A percentile compares a stretch with the other conserved stretches of the same genome.
phyloP scores from a whole-genome alignment of 2,113 vertebrate species.

The Fregata magnificens region DNA sequence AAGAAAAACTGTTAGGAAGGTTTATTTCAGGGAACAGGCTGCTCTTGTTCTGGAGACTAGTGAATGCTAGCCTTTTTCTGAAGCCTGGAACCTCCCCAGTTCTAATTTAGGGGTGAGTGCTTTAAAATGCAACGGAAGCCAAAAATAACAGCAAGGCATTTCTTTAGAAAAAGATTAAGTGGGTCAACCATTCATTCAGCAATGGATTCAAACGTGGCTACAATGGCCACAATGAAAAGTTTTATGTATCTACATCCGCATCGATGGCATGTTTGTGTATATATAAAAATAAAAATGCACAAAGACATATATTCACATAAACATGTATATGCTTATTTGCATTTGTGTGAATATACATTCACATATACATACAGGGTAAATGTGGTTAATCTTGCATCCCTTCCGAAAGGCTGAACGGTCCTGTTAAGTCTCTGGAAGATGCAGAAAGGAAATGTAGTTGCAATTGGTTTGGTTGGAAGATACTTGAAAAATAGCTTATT shows the following conservation, averaged over 20 bases:
- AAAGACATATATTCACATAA: background rate
- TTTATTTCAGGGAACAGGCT: background rate
- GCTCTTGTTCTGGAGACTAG: background rate
- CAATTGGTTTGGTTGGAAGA: background rate
- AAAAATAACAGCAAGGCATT: slow-evolving; percentile 3
- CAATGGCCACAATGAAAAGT: background rate
- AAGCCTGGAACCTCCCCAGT: background rate
- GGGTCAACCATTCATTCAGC: background rate
- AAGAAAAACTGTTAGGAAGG: background rate
- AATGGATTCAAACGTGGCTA: background rate
- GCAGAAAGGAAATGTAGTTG: background rate
- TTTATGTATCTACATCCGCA: background rate
- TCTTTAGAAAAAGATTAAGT: background rate
- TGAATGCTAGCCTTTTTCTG: background rate
- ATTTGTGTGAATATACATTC: background rate
- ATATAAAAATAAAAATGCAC: background rate
- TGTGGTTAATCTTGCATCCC: background rate
- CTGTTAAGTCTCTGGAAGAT: background rate
- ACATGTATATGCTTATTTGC: background rate
- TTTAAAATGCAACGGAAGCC: background rate
- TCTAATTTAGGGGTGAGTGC: background rate
- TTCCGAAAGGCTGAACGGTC: background rate
- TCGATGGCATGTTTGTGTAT: background rate
- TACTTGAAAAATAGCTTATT: background rate
- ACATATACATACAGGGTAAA: background rate